Base-by-base conservation (phyloP, 1,140 invertebrate genomes). In the Penaeus chinensis region DNA sequence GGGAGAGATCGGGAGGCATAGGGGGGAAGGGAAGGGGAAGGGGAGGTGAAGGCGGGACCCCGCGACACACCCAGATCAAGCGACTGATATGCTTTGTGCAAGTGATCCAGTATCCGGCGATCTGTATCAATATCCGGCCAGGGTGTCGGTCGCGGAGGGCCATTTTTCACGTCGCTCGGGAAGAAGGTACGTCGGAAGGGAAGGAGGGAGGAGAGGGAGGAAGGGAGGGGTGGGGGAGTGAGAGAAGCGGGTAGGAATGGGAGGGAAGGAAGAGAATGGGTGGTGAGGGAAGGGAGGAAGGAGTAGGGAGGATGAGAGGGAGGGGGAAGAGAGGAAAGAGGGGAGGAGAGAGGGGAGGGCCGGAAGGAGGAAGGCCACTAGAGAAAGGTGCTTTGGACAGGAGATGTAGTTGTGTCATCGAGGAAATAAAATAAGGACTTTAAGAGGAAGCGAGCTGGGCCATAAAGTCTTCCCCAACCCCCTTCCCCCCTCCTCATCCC, bases 121-220 rank as follows among this genome's bases (percentile, higher is more conserved):
- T 81, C 60, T 63, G 22, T 81, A 81, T 81, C 79, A 63, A 63
- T 81, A 65, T 63, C 79, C 77, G 77, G n/a, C n/a, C 20, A 37
- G 77, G 77, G 54, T 20, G 20, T 18, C 19, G 47, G 20, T 37
- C 16, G 47, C n/a, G 77, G 54, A 54, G 16, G 54, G 54, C 54
- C 54, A 54, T 54, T 54, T 54, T 54, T 54, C 77, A 54, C 18
- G 77, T 20, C n/a, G 54, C 77, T 22, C n/a, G 77, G 42, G 77
- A 24, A 54, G 47, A 54, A 47, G 77, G 77, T 4, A 22, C 5
- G 37, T 19, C 4, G 54, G 47, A 13, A 22, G 32, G 77, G 77
- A 54, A 20, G 42, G 22, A 47, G 37, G 20, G 77, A 27, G 16
- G 13, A 19, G 47, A n/a, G 37, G 13, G 3, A 37, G 79, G 62